Percentiles rank a stretch among this genome's conserved stretches.
These are phyloP conservation scores for Poeciliopsis infans DNA, from an alignment of 2,797 vertebrate genomes.

Conservation along the genomic window DNA sequence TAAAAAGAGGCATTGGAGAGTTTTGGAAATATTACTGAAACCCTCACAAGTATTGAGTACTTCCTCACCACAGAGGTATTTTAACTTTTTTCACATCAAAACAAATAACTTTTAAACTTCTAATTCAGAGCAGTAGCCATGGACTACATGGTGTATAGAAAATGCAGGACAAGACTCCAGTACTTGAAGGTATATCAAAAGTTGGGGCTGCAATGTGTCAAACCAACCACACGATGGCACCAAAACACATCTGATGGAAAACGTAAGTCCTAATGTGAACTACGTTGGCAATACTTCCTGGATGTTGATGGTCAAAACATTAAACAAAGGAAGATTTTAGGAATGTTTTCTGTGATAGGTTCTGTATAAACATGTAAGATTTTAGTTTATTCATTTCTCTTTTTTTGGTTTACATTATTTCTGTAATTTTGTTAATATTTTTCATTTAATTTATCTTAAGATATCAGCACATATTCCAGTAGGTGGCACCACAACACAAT, in stretches of 20 bases:
- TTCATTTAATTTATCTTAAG: background rate
- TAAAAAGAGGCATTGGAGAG: background rate
- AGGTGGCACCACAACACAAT: slow-evolving; percentile 44
- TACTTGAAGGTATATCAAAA: background rate
- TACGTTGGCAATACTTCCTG: background rate
- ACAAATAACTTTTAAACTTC: background rate
- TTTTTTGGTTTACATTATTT: background rate
- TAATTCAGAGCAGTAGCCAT: background rate
- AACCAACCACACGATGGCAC: background rate
- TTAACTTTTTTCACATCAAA: background rate
- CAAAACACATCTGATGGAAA: background rate
- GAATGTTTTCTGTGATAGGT: background rate
- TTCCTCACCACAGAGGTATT: too few species aligned
- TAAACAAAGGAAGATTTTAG: background rate
- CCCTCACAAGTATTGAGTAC: background rate
- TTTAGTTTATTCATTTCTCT: background rate
- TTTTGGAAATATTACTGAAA: background rate
- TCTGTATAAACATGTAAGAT: background rate
- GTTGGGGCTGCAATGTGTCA: background rate
- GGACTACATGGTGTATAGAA: background rate
- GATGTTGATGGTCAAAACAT: background rate
- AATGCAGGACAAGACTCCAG: background rate
- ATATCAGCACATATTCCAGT: slow-evolving; percentile 29
- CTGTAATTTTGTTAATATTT: background rate
- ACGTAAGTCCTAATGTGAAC: background rate